Conservation (phyloP, 2,113 vertebrate genomes). For the Chlamydotis undulata region DNA sequence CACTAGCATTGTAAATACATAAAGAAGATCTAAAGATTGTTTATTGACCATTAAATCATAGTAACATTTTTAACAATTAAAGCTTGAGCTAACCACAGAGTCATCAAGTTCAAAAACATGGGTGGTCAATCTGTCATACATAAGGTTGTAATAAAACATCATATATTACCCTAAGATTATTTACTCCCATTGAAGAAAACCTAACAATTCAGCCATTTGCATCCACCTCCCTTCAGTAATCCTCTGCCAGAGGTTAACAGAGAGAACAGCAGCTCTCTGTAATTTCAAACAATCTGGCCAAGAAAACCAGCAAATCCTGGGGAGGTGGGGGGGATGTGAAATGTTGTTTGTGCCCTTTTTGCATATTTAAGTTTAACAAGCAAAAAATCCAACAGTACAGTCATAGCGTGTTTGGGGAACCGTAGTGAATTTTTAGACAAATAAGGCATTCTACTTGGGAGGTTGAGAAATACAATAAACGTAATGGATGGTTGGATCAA, state of each 20-base stretch:
- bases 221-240: background rate
- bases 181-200: background rate
- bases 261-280: background rate
- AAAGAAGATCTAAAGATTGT: background rate
- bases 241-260: background rate
- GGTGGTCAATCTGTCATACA: background rate
- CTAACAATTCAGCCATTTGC: background rate
- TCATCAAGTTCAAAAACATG: background rate
- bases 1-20: background rate
- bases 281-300: background rate
- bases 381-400: background rate
- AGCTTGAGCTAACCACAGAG: background rate
- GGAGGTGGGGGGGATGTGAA: accelerated
- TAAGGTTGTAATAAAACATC: background rate
- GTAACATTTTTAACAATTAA: background rate
- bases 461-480: background rate
- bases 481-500: background rate
- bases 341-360: background rate
- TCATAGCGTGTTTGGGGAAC: background rate
- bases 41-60: background rate
- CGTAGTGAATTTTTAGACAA: conserved; percentile 22
- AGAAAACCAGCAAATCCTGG: background rate
- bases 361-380: background rate
- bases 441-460: conserved; percentile 23
- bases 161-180: background rate